A percentile compares a stretch with the other conserved stretches of the same genome.
phyloP scores from a whole-genome alignment of 2,888 invertebrate genomes.

The Chrysina gloriosa region DNA sequence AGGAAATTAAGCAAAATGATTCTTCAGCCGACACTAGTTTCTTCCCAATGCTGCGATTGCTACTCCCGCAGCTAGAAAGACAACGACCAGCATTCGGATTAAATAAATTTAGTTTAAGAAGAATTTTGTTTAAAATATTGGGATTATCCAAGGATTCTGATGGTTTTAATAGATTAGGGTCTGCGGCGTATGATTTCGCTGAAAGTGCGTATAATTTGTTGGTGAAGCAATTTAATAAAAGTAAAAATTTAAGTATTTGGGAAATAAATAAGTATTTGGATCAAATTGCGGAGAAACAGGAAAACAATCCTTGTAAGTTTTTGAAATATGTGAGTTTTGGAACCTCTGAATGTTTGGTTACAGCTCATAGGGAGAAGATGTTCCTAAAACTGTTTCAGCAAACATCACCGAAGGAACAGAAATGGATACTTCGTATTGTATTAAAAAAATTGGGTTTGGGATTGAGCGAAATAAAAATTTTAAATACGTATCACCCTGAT shows the following conservation, averaged over 20 bases:
- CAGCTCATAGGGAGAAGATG: conserved; percentile 68
- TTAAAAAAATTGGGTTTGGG: conserved; percentile 87
- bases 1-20: conserved; percentile 57
- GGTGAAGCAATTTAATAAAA: conserved; percentile 66
- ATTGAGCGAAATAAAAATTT: conserved; percentile 76
- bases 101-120: conserved; percentile 81
- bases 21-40: conserved; percentile 67
- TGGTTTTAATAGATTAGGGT: conserved; percentile 26
- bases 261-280: conserved; percentile 83
- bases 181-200: conserved; percentile 77
- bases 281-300: conserved; percentile 76
- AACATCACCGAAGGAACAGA: conserved; percentile 81
- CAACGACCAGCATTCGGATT: conserved; percentile 86
- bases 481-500: conserved; percentile 81
- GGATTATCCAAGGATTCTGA: conserved; percentile 68
- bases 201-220: conserved; percentile 81
- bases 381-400: conserved; percentile 75
- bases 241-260: conserved; percentile 70
- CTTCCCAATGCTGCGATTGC: conserved; percentile 81
- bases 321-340: not conserved
- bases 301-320: conserved; percentile 69
- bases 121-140: conserved; percentile 79
- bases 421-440: conserved; percentile 91
- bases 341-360: not conserved
- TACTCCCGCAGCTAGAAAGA: conserved; percentile 83